These are phyloP conservation scores for Rhodophaea formosa DNA, from an alignment of 2,888 invertebrate species.

Conservation along the genomic window DNA sequence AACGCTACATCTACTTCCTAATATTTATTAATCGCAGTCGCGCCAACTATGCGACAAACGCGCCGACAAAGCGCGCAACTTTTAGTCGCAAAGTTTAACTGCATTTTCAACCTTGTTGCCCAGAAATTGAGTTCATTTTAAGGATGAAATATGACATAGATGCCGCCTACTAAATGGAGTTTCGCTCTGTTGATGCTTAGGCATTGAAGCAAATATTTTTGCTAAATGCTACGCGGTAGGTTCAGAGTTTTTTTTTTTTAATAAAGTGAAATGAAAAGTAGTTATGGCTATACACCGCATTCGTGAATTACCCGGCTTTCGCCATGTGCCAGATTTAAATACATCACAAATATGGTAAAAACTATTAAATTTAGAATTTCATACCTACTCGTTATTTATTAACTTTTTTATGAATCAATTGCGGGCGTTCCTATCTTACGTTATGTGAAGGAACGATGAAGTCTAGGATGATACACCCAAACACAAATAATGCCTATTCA, in stretches of 20 bases:
- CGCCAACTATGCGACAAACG: slow-evolving; percentile 28
- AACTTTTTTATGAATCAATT: too few species aligned
- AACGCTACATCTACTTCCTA: slow-evolving; percentile 23
- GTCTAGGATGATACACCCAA: too few species aligned
- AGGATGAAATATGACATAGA: not conserved
- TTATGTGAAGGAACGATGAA: too few species aligned
- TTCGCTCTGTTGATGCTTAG: slow-evolving; percentile 30
- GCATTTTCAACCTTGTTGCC: not conserved
- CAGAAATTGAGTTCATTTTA: not conserved
- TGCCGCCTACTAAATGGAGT: slow-evolving; percentile 34
- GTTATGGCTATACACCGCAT: too few species aligned
- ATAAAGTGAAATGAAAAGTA: too few species aligned
- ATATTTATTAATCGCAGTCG: slow-evolving; percentile 35
- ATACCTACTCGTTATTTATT: too few species aligned
- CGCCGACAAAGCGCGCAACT: slow-evolving; percentile 16
- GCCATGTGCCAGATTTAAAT: too few species aligned
- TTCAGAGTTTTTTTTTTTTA: not conserved
- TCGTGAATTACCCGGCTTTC: too few species aligned
- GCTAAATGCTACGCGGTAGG: not conserved
- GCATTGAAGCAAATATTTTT: slow-evolving; percentile 28
- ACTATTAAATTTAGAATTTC: too few species aligned
- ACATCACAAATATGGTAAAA: too few species aligned
- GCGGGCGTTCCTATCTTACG: too few species aligned
- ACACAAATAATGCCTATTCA: too few species aligned
- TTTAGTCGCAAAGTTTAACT: slow-evolving; percentile 17